Evolutionary conservation across 1,140 invertebrate species (phyloP), one percentile per base, ranked within the genome.

Genomic region (Lasioglossum albipes): DNA sequence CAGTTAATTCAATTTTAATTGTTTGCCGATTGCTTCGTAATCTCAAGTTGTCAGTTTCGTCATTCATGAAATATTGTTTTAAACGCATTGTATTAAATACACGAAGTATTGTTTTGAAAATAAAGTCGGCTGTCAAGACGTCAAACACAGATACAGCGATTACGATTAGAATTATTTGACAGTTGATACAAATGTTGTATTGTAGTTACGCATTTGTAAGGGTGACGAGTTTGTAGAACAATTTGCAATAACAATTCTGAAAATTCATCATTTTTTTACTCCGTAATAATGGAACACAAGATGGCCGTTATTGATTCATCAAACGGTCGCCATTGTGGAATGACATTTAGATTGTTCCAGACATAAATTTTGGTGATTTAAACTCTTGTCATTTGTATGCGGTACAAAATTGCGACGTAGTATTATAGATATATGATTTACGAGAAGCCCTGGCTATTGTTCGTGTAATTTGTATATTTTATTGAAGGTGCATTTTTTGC

Each of bases 261-360:
- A 42, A 36, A 52, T 49, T 7, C 16, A 18, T 57, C 20, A 36
- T 5, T 20, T 45, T 57, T 22, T 22, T 67, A 13, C 41, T 66
- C 69, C 76, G 49, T 69, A 79, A 31, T 73, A 72, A 42, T n/a
- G 18, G 16, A 57, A 9, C 0, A 31, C 42, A 86, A 86, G 41
- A 86, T 86, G 84, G 84, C 73, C 13, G 73, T 12, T 75, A n/a
- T 75, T 65, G 59, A 86, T 85, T 75, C 13, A 2, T n/a, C 18
- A 31, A 18, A 13, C 4, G 7, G 66, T 61, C 59, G 36, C 5
- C 27, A 67, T 2, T 59, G 54, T 6, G 2, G 22, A 41, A 18
- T 3, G 16, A 27, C 54, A 54, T 52, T 7, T 6, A 12, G 42
- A 62, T 2, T 20, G n/a, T 42, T 45, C 59, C 16, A 31, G 13